phyloP scores from a whole-genome alignment of 1,140 invertebrate genomes.

The Bombus confusus region DNA sequence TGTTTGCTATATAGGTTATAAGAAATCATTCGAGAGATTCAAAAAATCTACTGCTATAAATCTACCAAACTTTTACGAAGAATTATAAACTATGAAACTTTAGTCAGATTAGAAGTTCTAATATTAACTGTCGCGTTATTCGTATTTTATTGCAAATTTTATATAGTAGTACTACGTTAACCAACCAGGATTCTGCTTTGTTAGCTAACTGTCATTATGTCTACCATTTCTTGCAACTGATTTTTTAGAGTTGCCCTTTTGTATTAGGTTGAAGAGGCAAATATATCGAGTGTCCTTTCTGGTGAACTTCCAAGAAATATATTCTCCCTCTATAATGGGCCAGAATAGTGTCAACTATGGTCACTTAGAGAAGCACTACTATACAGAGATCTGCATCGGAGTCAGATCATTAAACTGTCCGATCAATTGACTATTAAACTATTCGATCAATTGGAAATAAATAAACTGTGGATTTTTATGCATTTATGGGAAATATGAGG shows the following conservation, averaged over 20 bases:
- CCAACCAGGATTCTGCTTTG: not conserved
- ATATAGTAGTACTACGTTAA: not conserved
- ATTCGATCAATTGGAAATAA: not conserved
- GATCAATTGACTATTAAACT: not conserved
- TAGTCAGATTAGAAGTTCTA: not conserved
- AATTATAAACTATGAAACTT: not conserved
- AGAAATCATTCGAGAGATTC: not conserved
- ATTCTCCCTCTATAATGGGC: not conserved
- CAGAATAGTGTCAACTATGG: not conserved
- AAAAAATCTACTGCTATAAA: no score
- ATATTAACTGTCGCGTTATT: not conserved
- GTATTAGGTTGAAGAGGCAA: not conserved
- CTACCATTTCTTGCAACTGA: not conserved
- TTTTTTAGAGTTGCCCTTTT: not conserved
- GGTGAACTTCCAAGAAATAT: no score
- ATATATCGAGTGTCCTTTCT: not conserved
- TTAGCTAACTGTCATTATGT: not conserved
- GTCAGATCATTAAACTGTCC: not conserved
- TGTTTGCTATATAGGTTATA: not conserved
- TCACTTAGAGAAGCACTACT: not conserved
- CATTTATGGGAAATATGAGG: no score
- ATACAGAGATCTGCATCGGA: not conserved
- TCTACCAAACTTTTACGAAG: not conserved
- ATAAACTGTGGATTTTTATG: not conserved
- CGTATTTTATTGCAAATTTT: not conserved